These are phyloP conservation scores for Stegodyphus mimosarum DNA, from an alignment of 1,140 invertebrate genomes.

Conservation along the genomic window DNA sequence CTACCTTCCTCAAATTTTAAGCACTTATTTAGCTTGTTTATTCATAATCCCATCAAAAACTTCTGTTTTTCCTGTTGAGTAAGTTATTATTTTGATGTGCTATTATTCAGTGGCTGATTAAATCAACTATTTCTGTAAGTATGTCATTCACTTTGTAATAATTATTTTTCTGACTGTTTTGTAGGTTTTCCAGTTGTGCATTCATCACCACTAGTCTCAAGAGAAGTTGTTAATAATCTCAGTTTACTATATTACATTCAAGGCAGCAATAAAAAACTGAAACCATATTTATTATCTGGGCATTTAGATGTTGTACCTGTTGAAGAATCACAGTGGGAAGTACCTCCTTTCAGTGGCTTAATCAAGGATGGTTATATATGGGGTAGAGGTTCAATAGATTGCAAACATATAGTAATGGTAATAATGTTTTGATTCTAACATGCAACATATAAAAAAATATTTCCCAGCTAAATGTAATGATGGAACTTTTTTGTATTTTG, in stretches of 20 bases:
- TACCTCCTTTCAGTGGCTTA: slow-evolving; percentile 71
- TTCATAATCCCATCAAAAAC: too few relatives aligned
- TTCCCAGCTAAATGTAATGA: not conserved
- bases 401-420: slow-evolving; percentile 72
- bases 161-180: too few relatives aligned
- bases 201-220: slow-evolving; percentile 67
- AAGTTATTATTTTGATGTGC: too few relatives aligned
- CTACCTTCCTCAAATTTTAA: too few relatives aligned
- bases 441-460: slow-evolving; percentile 1
- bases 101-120: too few relatives aligned
- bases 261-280: slow-evolving; percentile 67
- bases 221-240: slow-evolving; percentile 70
- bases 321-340: slow-evolving; percentile 69
- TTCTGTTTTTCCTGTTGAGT: too few relatives aligned
- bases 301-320: slow-evolving; percentile 75
- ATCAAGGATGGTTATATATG: slow-evolving; percentile 71
- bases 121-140: too few relatives aligned
- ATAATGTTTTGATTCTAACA: slow-evolving; percentile 26
- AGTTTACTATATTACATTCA: slow-evolving; percentile 71
- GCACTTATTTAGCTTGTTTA: too few relatives aligned
- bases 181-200: slow-evolving; percentile 71
- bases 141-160: too few relatives aligned
- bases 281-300: slow-evolving; percentile 72
- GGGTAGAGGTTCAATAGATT: slow-evolving; percentile 73
- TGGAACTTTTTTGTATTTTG: not conserved